Evolutionary conservation across 2,888 invertebrate genomes (phyloP), one percentile per base, ranked within the genome.

Genomic region (Elmis aenea): DNA sequence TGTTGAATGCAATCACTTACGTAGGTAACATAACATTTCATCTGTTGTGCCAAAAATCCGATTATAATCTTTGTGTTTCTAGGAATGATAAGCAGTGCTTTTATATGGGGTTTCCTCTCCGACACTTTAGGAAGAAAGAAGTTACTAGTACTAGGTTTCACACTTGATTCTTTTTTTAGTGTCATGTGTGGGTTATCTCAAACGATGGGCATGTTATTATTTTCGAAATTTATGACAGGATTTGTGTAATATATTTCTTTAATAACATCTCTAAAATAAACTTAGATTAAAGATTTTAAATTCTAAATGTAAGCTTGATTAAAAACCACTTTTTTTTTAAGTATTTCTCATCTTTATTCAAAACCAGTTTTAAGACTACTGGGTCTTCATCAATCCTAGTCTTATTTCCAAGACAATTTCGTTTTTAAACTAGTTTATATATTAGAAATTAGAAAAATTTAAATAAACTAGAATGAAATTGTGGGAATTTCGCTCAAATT

Each of bases 31-130:
- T 24, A 22, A 33, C n/a, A 29, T 33, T 46, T 32, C 25, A 42
- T 8, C 11, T 15, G 14, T 11, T 12, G n/a, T 3, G 9, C 9
- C 25, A 18, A 18, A 18, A 18, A 18, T 6, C 6, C n/a, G n/a
- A n/a, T n/a, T n/a, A 18, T 6, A 5, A 5, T 18, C 6, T 5
- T 18, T 5, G 33, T 42, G 14, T 33, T 55, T 57, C 1, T 58
- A 84, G 87, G 84, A 12, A 87, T 87, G 84, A 79, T 83, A 48
- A 71, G 76, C 1, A 83, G 85, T 16, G 81, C 83, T 1, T 73
- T 84, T 58, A 45, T 84, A 2, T 88, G 88, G 87, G 86, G 87
- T 0, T 85, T 79, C 57, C 61, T 85, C 3, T 81, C 84, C 1
- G 87, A 87, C 57, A 81, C 81, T 0, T 71, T 82, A 39, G 86